These are phyloP conservation scores for Tiaroga cobitis DNA, from an alignment of 2,797 vertebrate genomes.

Conservation along the genomic window DNA sequence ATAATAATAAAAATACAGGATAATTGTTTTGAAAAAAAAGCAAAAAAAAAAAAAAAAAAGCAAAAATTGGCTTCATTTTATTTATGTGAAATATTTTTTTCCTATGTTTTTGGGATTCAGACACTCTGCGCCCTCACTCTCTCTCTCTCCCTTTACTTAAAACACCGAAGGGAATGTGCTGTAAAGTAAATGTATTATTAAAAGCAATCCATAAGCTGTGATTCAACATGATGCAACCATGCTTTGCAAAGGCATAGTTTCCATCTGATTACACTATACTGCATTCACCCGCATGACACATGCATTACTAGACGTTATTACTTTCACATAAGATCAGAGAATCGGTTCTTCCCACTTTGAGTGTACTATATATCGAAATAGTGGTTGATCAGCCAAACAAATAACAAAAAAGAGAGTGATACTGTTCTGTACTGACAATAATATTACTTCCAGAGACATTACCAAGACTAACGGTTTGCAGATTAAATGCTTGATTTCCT, in stretches of 20 bases:
- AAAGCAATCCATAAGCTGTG: slow-evolving; percentile 79
- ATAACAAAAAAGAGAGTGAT: slow-evolving; percentile 64
- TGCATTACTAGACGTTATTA: slow-evolving; percentile 79
- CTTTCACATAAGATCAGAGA: slow-evolving; percentile 74
- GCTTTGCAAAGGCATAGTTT: slow-evolving; percentile 78
- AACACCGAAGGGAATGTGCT: slow-evolving; percentile 46
- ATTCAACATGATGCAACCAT: slow-evolving; percentile 77
- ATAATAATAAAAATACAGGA: neutral
- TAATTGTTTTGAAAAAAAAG: neutral
- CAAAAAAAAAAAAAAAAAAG: neutral
- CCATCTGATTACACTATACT: slow-evolving; percentile 73
- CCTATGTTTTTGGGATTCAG: neutral
- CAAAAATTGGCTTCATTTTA: neutral
- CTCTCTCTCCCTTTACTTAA: slow-evolving; percentile 12
- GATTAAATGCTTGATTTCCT: slow-evolving; percentile 71
- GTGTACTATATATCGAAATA: slow-evolving; percentile 66
- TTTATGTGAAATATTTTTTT: neutral
- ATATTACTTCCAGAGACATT: slow-evolving; percentile 75
- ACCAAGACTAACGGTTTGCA: slow-evolving; percentile 74
- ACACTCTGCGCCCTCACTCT: slow-evolving; percentile 21
- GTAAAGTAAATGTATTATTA: slow-evolving; percentile 52
- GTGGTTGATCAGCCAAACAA: slow-evolving; percentile 73
- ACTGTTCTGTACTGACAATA: slow-evolving; percentile 67
- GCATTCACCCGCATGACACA: slow-evolving; percentile 71
- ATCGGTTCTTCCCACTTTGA: slow-evolving; percentile 39